These are phyloP conservation scores for Karalla daura DNA, from an alignment of 2,797 vertebrate species.

Conservation along the genomic window DNA sequence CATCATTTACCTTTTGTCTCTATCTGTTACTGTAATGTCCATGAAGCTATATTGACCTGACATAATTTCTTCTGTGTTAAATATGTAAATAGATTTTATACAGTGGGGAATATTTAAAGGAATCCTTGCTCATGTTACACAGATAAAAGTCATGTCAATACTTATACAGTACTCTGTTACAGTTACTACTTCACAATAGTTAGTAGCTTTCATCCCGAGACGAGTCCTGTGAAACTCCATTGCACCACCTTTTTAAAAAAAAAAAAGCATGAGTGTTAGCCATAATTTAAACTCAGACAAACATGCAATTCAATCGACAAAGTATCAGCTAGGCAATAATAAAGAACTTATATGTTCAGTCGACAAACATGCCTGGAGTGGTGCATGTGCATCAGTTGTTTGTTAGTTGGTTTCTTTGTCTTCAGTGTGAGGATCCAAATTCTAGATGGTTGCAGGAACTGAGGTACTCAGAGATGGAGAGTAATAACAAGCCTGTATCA, in stretches of 20 bases:
- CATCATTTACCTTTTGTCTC: background rate
- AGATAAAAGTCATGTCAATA: background rate
- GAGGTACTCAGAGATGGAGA: no score
- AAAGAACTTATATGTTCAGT: constrained; percentile 29
- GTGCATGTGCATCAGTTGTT: no score
- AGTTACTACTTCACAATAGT: background rate
- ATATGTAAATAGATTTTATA: no score
- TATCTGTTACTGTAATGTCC: background rate
- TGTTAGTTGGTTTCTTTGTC: no score
- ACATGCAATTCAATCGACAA: constrained; percentile 10
- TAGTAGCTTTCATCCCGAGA: background rate
- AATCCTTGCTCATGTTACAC: background rate
- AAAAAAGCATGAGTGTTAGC: background rate
- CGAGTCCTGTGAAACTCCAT: background rate
- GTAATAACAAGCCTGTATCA: no score
- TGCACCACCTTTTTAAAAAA: constrained; percentile 13
- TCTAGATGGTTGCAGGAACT: no score
- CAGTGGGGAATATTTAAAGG: no score
- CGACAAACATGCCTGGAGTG: no score
- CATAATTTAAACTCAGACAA: constrained; percentile 2
- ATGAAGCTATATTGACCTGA: background rate
- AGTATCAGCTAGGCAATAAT: constrained; percentile 6
- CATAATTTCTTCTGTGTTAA: background rate
- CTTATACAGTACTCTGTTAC: background rate
- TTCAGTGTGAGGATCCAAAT: no score